Base-by-base conservation (phyloP, 2,888 invertebrate genomes). In the Ypsolopha sequella region DNA sequence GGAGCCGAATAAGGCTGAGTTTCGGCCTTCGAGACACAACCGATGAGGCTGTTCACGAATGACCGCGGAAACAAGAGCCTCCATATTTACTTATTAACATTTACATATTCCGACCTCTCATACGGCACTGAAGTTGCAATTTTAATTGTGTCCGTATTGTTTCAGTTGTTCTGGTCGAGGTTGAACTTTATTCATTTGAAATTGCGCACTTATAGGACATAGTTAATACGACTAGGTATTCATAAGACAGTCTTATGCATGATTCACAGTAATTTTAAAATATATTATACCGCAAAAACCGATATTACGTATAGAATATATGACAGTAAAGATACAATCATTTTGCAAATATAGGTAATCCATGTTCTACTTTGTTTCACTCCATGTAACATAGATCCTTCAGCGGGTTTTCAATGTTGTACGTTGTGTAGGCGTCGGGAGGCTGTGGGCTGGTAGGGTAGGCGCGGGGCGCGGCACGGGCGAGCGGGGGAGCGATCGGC, bases 401-500 rank as follows among this genome's bases (percentile, higher is more conserved):
- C 47, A 8, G 47, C 4, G 62, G 60, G 59, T 60, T n/a, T 49
- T 50, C 14, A 35, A 50, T 43, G 35, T 50, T 43, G 41, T 6
- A 35, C 41, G 43, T 7, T 36, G 41, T 10, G 50, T 41, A 8
- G 50, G 41, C 50, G 50, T 51, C 52, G 53, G 45, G 56, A 56
- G 61, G 59, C 55, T 57, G 61, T 51, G 60, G 58, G 59, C 58
- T 57, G 52, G 54, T 52, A 53, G 58, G 51, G 54, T 54, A 51
- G 57, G 56, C 60, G 56, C 56, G 56, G 58, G 55, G 55, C 50
- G 44, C 57, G 53, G 56, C 60, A 54, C 60, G 57, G 59, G 52
- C 55, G 50, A 57, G 53, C 59, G 61, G 54, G 62, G 60, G 62
- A 63, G 59, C 64, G 68, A 64, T 65, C 71, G 75, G 81, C 76